phyloP scores from a whole-genome alignment of 2,113 vertebrate genomes.

The Zosterops japonicus region DNA sequence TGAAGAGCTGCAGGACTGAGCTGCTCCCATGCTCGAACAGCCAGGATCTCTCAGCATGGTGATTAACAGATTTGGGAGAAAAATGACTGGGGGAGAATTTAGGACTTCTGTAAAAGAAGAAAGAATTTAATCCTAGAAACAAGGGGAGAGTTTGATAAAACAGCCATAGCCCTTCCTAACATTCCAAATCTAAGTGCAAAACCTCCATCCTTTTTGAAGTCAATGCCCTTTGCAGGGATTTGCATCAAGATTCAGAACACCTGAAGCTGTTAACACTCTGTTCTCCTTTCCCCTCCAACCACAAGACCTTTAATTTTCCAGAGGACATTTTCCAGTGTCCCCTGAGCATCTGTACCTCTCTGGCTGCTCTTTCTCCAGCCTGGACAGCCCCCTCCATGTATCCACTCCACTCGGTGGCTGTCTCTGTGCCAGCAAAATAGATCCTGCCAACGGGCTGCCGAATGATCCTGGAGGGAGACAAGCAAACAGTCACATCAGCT shows the following conservation, averaged over 20 bases:
- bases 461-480: constrained; percentile 78
- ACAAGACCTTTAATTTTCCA: not conserved
- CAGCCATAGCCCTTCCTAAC: not conserved
- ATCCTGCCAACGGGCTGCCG: constrained; percentile 85
- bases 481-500: not conserved
- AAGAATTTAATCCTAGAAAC: not conserved
- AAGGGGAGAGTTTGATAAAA: not conserved
- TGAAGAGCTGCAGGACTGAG: not conserved
- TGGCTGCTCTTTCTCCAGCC: constrained; percentile 91
- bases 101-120: not conserved
- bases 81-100: not conserved
- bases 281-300: not conserved
- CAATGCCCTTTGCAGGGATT: not conserved
- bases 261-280: not conserved
- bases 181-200: not conserved
- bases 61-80: not conserved
- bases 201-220: not conserved
- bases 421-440: constrained; percentile 95
- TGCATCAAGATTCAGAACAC: not conserved
- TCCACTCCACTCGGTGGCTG: constrained; percentile 94
- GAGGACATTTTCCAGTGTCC: not conserved
- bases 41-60: not conserved
- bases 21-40: not conserved
- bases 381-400: constrained; percentile 97
- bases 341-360: constrained; percentile 81